Evolutionary conservation across 2,888 invertebrate species (phyloP), one percentile per base, ranked within the genome.

Genomic region (Protophormia terraenovae): DNA sequence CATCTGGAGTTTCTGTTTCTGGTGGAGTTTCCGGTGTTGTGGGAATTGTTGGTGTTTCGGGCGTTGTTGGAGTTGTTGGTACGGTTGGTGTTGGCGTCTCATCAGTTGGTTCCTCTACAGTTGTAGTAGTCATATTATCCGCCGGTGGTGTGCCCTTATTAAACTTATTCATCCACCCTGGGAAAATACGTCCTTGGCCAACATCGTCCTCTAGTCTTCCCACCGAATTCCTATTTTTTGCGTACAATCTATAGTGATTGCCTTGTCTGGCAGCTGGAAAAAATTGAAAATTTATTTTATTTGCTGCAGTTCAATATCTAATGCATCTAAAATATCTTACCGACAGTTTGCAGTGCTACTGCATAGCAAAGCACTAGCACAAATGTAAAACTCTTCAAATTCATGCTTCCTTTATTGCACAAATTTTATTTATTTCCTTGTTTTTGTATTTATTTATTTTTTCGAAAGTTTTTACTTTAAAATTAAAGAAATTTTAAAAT

Each of bases 161-260:
- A 6, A 90, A 78, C 73, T 90, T 89, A 41, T 89, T 87, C 67
- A 88, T 55, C 0, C 67, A 88, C 50, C 0, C 90, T 69, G 8
- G 82, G 71, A 0, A 87, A 76, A 90, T 87, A 0, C 90, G 90
- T 14, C 88, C 90, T 60, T 90, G 87, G 3, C 80, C 81, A 53
- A 35, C 10, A 41, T 19, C 87, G 67, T 87, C 64, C 55, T 88
- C 89, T 27, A 83, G 58, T 4, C 87, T 87, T 2, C 87, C 87
- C 0, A 64, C 86, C 0, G 86, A 79, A 0, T 85, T 86, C 27
- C 83, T 75, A 8, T 45, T 64, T n/a, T 66, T 79, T 10, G 76
- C 80, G 32, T 86, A 86, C 38, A 87, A 83, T 60, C 14, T 60
- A 32, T 69, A 53, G 4, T 41, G 50, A 5, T 58, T 38, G 41